A percentile compares a stretch with the other conserved stretches of the same genome.
phyloP scores from a whole-genome alignment of 64 coral and sea anemone species.

The Montipora sp. region DNA sequence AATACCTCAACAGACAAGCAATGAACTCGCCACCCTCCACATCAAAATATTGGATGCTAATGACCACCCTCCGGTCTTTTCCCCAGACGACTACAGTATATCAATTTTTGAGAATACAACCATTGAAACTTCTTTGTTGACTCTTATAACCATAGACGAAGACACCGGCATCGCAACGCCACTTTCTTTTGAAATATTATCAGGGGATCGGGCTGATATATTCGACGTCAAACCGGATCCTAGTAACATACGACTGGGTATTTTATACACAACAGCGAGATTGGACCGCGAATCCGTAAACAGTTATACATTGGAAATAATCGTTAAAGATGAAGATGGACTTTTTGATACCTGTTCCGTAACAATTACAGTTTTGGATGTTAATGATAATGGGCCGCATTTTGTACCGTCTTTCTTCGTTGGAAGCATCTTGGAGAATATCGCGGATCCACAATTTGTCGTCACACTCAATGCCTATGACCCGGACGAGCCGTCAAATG shows the following conservation, averaged over 20 bases:
- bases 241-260: constrained; percentile 31
- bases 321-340: constrained; percentile 56
- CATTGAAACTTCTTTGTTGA: constrained; percentile 44
- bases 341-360: constrained; percentile 55
- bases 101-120: constrained; percentile 61
- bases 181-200: constrained; percentile 50
- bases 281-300: constrained; percentile 60
- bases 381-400: constrained; percentile 84
- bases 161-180: constrained; percentile 50
- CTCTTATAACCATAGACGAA: constrained; percentile 56
- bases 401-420: constrained; percentile 70
- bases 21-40: constrained; percentile 49
- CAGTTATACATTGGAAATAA: constrained; percentile 50
- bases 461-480: constrained; percentile 66
- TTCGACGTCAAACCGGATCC: constrained; percentile 62
- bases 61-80: constrained; percentile 74
- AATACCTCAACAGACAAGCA: constrained; percentile 63
- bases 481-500: constrained; percentile 57
- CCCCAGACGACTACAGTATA: constrained; percentile 36
- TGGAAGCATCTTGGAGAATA: constrained; percentile 65
- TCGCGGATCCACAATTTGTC: constrained; percentile 74
- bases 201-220: constrained; percentile 53
- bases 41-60: constrained; percentile 80
- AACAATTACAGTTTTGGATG: constrained; percentile 68
- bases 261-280: constrained; percentile 29